phyloP scores from a whole-genome alignment of 2,888 invertebrate species.

The Temnothorax ravouxi region DNA sequence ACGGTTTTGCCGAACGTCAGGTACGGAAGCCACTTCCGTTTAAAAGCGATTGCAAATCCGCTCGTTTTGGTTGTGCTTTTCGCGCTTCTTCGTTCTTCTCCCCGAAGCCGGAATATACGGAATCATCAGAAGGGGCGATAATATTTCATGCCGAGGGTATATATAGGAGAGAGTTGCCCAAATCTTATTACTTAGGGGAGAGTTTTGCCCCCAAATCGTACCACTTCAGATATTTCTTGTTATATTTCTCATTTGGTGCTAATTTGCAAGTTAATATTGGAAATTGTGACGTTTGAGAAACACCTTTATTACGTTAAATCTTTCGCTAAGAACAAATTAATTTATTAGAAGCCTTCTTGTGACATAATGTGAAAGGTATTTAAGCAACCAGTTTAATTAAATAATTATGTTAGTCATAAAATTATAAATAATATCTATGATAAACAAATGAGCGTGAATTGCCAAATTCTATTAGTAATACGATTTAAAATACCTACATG shows the following conservation, averaged over 20 bases:
- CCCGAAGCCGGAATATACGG: too few relatives aligned
- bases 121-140: neutral
- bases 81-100: neutral
- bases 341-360: neutral
- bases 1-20: constrained; percentile 6
- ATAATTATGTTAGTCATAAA: neutral
- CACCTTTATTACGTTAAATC: neutral
- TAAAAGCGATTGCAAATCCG: neutral
- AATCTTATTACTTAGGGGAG: too few relatives aligned
- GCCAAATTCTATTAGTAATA: neutral
- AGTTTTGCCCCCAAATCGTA: neutral
- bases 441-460: neutral
- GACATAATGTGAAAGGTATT: neutral
- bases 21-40: neutral
- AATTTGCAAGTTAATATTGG: constrained; percentile 3
- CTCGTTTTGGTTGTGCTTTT: neutral
- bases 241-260: neutral
- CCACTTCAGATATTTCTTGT: neutral
- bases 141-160: neutral
- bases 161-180: too few relatives aligned
- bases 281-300: neutral
- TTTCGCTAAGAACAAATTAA: neutral
- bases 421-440: neutral
- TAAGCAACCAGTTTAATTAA: neutral
- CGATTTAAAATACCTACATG: neutral